Evolutionary conservation across 35 echinoderm and acorn worm genomes (phyloP).

Genomic region (Heliocidaris tuberculata): DNA sequence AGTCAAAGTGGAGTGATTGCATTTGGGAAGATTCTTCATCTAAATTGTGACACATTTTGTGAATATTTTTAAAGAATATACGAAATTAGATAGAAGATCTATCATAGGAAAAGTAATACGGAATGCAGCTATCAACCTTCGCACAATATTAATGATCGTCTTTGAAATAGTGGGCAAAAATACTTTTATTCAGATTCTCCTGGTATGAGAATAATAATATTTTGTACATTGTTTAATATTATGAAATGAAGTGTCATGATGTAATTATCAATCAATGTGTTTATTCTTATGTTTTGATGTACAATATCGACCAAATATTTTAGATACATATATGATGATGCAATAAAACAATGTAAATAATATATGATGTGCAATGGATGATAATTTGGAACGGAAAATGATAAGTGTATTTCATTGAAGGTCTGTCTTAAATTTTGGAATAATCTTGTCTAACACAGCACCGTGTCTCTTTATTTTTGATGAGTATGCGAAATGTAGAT

Average conservation of each 20-base stretch:
- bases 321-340: background rate
- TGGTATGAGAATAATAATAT: background rate
- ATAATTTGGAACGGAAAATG: background rate
- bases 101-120: too few relatives aligned
- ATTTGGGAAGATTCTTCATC: too few relatives aligned
- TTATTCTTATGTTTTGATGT: background rate
- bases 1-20: too few relatives aligned
- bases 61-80: too few relatives aligned
- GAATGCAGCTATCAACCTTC: too few relatives aligned
- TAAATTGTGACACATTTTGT: too few relatives aligned
- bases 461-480: background rate
- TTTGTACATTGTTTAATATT: background rate
- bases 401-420: background rate
- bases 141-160: too few relatives aligned
- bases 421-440: background rate
- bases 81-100: too few relatives aligned
- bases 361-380: background rate
- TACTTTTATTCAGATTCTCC: background rate
- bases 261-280: background rate
- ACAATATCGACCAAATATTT: conserved; percentile 11
- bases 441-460: background rate
- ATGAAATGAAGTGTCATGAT: background rate
- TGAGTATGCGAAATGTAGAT: background rate
- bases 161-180: too few relatives aligned
- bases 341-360: background rate